phyloP scores from a whole-genome alignment of 2,113 vertebrate species.

The Gadus macrocephalus region DNA sequence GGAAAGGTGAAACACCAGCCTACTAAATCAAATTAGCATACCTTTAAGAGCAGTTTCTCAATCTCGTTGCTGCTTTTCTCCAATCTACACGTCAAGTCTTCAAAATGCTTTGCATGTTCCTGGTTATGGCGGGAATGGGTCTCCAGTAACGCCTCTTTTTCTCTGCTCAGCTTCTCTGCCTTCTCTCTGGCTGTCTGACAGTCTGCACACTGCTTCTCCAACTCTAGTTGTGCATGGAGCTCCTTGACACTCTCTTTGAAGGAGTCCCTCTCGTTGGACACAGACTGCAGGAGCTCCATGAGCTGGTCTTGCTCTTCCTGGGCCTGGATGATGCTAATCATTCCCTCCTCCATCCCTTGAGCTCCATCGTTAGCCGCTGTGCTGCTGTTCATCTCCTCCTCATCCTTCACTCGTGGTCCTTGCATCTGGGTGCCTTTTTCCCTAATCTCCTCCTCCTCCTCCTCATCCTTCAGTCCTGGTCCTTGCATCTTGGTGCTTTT shows the following conservation, averaged over 20 bases:
- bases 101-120: conserved; percentile 61
- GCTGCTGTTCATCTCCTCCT: not conserved
- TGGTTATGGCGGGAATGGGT: not conserved
- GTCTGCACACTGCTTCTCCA: conserved; percentile 61
- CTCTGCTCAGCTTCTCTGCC: conserved; percentile 65
- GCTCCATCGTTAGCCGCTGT: not conserved
- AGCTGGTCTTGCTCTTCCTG: conserved; percentile 51
- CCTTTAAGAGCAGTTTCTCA: conserved; percentile 76
- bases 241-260: conserved; percentile 67
- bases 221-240: conserved; percentile 64
- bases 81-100: conserved; percentile 67
- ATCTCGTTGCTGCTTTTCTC: conserved; percentile 62
- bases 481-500: no score
- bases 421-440: conserved; percentile 76
- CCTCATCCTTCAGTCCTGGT: not conserved
- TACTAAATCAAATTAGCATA: conserved; percentile 46
- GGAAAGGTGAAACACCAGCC: not conserved
- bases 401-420: conserved; percentile 19
- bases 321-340: conserved; percentile 4
- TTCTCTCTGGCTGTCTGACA: conserved; percentile 62
- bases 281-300: conserved; percentile 36
- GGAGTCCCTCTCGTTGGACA: conserved; percentile 73
- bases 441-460: conserved; percentile 10
- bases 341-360: not conserved
- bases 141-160: conserved; percentile 65